Conservation (phyloP, 2,797 vertebrate species). For the Etheostoma perlongum region DNA sequence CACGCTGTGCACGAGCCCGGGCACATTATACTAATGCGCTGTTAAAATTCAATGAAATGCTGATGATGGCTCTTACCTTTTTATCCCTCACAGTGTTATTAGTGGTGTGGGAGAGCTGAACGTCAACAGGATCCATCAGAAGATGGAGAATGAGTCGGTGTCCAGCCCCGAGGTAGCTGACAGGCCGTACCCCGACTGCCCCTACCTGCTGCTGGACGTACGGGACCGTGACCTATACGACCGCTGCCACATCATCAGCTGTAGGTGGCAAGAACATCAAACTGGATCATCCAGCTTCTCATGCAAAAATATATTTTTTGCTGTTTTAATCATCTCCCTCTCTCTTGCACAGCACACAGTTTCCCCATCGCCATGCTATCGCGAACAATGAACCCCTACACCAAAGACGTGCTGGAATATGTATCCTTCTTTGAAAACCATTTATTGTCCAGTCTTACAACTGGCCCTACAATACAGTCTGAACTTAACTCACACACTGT, state of each 20-base stretch:
- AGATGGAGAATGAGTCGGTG: constrained; percentile 18
- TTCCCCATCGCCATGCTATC: constrained; percentile 90
- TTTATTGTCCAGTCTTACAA: too few species aligned
- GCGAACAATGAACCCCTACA: constrained; percentile 95
- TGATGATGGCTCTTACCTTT: neutral
- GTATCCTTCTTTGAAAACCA: constrained; percentile 89
- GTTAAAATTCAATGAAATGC: too few species aligned
- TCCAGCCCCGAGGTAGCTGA: constrained; percentile 62
- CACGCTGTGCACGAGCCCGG: too few species aligned
- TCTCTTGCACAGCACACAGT: constrained; percentile 86
- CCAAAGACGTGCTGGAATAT: constrained; percentile 91
- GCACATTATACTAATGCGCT: too few species aligned
- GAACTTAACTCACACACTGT: constrained; percentile 75
- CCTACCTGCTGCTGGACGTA: constrained; percentile 95
- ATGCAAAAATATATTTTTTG: too few species aligned
- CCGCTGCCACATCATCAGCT: constrained; percentile 91
- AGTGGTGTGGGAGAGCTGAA: constrained; percentile 94
- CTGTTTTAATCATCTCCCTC: neutral
- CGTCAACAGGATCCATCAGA: constrained; percentile 78
- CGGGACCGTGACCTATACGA: constrained; percentile 91
- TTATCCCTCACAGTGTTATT: constrained; percentile 86
- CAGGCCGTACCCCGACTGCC: constrained; percentile 90
- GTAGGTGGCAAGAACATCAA: constrained; percentile 72
- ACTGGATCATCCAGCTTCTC: neutral
- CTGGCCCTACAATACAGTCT: neutral